These are phyloP conservation scores for Metallyticus violacea DNA, from an alignment of 2,888 invertebrate species.

Conservation along the genomic window DNA sequence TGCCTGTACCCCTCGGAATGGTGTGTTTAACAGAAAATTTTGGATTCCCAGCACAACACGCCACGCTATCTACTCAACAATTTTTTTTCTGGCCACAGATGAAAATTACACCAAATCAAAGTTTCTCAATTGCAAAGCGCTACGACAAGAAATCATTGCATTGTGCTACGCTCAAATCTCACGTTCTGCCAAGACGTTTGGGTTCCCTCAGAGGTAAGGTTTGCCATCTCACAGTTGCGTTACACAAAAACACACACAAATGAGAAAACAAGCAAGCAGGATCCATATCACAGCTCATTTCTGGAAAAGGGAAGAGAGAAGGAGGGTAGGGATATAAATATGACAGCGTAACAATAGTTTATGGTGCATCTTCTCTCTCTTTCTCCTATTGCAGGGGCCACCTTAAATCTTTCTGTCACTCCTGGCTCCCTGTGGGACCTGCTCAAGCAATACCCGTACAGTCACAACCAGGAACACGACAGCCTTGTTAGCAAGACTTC, in stretches of 20 bases:
- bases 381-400: constrained; percentile 24
- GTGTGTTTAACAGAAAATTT: too few relatives aligned
- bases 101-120: too few relatives aligned
- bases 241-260: background rate
- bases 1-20: too few relatives aligned
- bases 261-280: background rate
- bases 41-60: too few relatives aligned
- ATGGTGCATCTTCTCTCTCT: constrained; percentile 25
- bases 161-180: too few relatives aligned
- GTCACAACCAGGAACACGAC: background rate
- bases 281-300: background rate
- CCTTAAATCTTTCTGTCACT: constrained; percentile 32
- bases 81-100: too few relatives aligned
- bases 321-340: constrained; percentile 28
- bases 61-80: too few relatives aligned
- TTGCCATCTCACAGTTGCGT: background rate
- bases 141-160: too few relatives aligned
- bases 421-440: constrained; percentile 22
- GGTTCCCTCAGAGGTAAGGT: background rate
- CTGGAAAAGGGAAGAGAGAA: background rate
- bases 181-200: background rate
- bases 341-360: constrained; percentile 33
- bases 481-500: background rate
- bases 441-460: constrained; percentile 16
- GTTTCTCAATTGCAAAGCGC: too few relatives aligned